A percentile compares a stretch with the other conserved stretches of the same genome.
phyloP scores from a whole-genome alignment of 2,797 vertebrate species.

The Limnodromus scolopaceus region DNA sequence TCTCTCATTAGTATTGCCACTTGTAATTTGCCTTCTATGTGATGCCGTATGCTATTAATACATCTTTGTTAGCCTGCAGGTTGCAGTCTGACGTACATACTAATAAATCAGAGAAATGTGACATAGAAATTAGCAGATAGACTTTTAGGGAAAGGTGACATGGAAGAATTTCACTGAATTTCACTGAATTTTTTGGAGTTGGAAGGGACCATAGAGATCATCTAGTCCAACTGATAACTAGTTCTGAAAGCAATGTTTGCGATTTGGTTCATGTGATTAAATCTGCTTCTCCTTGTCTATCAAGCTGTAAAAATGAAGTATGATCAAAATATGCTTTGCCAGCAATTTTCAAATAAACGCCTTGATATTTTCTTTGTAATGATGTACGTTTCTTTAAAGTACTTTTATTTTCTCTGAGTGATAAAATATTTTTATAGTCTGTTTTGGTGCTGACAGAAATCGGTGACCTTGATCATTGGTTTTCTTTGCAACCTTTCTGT shows the following conservation, averaged over 20 bases:
- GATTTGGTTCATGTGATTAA: neutral
- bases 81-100: neutral
- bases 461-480: neutral
- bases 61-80: neutral
- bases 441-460: conserved; percentile 20
- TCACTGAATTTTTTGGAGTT: too few relatives aligned
- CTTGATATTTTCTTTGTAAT: conserved; percentile 2
- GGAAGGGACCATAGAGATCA: too few relatives aligned
- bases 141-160: neutral
- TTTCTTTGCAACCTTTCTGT: neutral
- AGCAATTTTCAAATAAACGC: conserved; percentile 4
- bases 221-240: neutral
- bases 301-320: neutral
- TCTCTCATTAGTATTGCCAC: neutral
- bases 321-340: neutral
- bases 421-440: conserved; percentile 21
- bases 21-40: neutral
- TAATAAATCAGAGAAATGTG: neutral
- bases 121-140: neutral
- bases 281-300: neutral
- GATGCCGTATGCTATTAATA: neutral
- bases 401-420: conserved; percentile 39
- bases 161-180: too few relatives aligned
- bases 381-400: neutral
- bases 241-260: neutral